These are phyloP conservation scores for Cynopterus brachyotis DNA, from an alignment of 2,113 vertebrate genomes.

Conservation along the genomic window DNA sequence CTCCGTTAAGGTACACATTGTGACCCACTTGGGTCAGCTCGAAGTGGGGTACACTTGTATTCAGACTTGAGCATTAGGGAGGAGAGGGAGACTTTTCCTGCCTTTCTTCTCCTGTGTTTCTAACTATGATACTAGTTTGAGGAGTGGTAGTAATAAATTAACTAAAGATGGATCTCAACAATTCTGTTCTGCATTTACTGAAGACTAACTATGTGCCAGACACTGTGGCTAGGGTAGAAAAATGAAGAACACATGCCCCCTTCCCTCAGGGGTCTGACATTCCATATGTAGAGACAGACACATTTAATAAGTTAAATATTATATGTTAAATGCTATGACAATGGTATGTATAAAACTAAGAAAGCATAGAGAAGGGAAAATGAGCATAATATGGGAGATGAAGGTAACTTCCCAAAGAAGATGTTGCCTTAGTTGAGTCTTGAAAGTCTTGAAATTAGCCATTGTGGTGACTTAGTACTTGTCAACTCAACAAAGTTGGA, in stretches of 20 bases:
- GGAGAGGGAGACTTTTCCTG: not conserved
- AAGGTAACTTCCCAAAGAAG: not conserved
- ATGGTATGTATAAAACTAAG: not conserved
- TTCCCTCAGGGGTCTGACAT: not conserved
- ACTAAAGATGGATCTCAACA: not conserved
- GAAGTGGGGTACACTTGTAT: not conserved
- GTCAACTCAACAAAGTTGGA: not conserved
- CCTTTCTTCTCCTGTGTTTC: not conserved
- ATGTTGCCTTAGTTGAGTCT: not conserved
- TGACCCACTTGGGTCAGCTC: not conserved
- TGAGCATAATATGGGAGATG: not conserved
- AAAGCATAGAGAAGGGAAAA: not conserved
- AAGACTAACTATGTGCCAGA: not conserved
- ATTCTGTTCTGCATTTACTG: not conserved
- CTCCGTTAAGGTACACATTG: fast-evolving
- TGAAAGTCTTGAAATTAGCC: not conserved
- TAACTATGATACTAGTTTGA: not conserved
- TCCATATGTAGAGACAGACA: not conserved
- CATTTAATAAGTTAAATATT: not conserved
- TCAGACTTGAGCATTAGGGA: not conserved
- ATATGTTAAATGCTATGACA: not conserved
- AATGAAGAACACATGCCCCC: not conserved
- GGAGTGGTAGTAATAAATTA: not conserved
- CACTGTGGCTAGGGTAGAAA: not conserved
- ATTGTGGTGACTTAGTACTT: not conserved